These are phyloP conservation scores for Felis chaus DNA, from an alignment of 2,113 vertebrate genomes.

Conservation along the genomic window DNA sequence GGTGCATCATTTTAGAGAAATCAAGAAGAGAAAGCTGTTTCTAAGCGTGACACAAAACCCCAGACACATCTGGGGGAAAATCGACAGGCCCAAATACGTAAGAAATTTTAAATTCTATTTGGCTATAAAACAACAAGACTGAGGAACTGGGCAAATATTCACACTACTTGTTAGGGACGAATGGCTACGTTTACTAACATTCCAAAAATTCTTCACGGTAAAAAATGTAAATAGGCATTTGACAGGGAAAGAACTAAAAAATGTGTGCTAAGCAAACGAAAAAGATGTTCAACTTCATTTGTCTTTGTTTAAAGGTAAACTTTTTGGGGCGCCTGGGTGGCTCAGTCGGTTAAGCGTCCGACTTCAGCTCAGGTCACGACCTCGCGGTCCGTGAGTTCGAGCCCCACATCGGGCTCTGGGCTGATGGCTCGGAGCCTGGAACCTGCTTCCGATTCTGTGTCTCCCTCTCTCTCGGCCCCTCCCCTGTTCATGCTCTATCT, in stretches of 20 bases:
- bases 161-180: neutral
- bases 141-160: neutral
- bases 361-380: too few species aligned
- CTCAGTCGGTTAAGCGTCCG: too few species aligned
- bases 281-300: neutral
- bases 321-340: neutral
- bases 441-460: too few species aligned
- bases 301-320: neutral
- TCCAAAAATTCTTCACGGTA: neutral
- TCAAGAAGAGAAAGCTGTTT: neutral
- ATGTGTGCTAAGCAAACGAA: neutral
- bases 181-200: neutral
- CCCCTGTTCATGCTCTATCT: too few species aligned
- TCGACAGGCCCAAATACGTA: neutral
- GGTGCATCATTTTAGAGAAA: neutral
- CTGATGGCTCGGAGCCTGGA: too few species aligned
- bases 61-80: neutral
- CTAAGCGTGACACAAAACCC: neutral
- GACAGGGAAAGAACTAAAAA: neutral
- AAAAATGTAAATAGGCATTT: neutral
- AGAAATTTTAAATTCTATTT: neutral
- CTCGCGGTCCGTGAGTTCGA: too few species aligned
- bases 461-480: too few species aligned
- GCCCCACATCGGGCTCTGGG: too few species aligned
- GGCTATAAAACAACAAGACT: neutral